Evolutionary conservation across 2,888 invertebrate species (phyloP).

Genomic region (Dicyrtoma fusca): DNA sequence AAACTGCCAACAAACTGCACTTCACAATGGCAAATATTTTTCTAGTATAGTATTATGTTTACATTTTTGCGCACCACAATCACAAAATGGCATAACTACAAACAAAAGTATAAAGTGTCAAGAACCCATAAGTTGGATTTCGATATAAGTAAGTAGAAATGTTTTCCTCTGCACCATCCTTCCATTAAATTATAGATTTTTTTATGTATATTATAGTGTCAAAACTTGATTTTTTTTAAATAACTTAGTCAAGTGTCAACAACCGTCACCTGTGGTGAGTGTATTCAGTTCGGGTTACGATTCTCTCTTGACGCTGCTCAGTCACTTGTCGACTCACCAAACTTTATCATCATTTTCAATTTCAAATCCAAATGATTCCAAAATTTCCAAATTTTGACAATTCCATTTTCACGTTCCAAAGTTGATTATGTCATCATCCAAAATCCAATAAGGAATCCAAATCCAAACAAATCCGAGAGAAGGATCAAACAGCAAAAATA

Average conservation of each 20-base stretch:
- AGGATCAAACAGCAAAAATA: too few species aligned
- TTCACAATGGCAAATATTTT: slow-evolving; percentile 1
- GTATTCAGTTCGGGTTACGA: slow-evolving; percentile 69
- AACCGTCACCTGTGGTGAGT: slow-evolving; percentile 65
- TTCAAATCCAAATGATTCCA: too few species aligned
- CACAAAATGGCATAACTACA: slow-evolving; percentile 8
- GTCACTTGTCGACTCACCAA: slow-evolving; percentile 71
- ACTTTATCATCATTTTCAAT: slow-evolving; percentile 59
- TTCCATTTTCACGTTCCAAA: too few species aligned
- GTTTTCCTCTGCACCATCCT: too few species aligned
- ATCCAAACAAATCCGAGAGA: too few species aligned
- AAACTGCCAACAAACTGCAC: slow-evolving; percentile 10
- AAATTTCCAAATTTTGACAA: too few species aligned
- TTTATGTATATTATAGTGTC: background rate
- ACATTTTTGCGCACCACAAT: slow-evolving; percentile 15
- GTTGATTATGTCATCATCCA: too few species aligned
- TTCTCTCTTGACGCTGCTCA: slow-evolving; percentile 70
- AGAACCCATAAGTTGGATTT: too few species aligned
- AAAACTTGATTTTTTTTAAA: slow-evolving; percentile 12
- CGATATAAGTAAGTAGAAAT: too few species aligned
- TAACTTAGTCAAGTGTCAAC: background rate
- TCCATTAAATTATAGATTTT: background rate
- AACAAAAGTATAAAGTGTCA: background rate
- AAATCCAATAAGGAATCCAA: too few species aligned
- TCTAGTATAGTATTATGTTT: background rate